Percentiles rank a stretch among this genome's conserved stretches.
Evolutionary conservation across 1,140 invertebrate genomes (phyloP).

Genomic region (Metaphire vulgaris): DNA sequence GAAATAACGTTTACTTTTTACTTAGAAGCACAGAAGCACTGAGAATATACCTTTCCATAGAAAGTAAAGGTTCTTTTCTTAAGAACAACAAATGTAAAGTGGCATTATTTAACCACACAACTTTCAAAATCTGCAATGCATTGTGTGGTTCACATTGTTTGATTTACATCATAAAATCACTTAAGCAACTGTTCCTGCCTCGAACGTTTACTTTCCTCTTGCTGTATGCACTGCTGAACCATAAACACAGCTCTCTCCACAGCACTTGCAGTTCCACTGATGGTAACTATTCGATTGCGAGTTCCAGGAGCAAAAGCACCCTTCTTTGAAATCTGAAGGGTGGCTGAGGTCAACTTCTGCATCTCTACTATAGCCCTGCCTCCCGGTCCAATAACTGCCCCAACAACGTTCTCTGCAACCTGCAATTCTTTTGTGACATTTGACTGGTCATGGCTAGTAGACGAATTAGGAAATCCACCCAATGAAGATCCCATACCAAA

Average conservation of each 20-base stretch:
- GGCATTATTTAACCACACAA: too few relatives aligned
- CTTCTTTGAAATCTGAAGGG: slow-evolving; percentile 97
- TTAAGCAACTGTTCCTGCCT: slow-evolving; percentile 33
- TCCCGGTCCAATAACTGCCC: slow-evolving; percentile 90
- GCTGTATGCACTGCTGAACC: slow-evolving; percentile 88
- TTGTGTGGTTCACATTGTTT: not conserved
- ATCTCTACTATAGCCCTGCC: slow-evolving; percentile 92
- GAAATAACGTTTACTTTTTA: too few relatives aligned
- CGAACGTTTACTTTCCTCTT: slow-evolving; percentile 87
- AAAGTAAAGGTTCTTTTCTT: too few relatives aligned
- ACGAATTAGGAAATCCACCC: too few relatives aligned
- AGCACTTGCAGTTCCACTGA: slow-evolving; percentile 69
- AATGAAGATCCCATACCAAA: not conserved
- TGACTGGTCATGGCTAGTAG: not conserved
- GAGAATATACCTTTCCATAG: too few relatives aligned
- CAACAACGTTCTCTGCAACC: slow-evolving; percentile 85
- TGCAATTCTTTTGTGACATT: slow-evolving; percentile 63
- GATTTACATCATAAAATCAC: too few relatives aligned
- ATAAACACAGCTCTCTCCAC: slow-evolving; percentile 84
- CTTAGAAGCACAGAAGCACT: too few relatives aligned
- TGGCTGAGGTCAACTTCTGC: slow-evolving; percentile 89
- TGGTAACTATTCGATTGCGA: slow-evolving; percentile 92
- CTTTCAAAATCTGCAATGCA: too few relatives aligned
- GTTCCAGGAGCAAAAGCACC: slow-evolving; percentile 92
- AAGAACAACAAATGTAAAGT: too few relatives aligned